A percentile compares a stretch with the other conserved stretches of the same genome.
Evolutionary conservation across 2,888 invertebrate species (phyloP).

Genomic region (Galerucella nymphaeae): DNA sequence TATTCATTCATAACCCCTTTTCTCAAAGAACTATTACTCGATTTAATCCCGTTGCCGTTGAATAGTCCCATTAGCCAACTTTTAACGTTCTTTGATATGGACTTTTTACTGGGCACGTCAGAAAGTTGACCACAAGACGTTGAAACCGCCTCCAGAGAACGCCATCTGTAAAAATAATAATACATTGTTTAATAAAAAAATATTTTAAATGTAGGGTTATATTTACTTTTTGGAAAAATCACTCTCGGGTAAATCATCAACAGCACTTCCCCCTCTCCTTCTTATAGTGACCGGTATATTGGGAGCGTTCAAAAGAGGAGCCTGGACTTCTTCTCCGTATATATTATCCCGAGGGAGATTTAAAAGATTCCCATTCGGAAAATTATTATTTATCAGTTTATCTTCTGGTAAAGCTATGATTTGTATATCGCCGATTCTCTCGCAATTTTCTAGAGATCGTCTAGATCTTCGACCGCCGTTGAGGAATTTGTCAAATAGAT

Average conservation of each 20-base stretch:
- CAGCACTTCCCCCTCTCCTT: conserved; percentile 58
- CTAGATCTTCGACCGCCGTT: conserved; percentile 55
- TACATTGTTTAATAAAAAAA: not conserved
- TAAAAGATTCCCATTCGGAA: conserved; percentile 68
- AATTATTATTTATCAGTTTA: conserved; percentile 68
- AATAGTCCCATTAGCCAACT: conserved; percentile 81
- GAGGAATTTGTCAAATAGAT: conserved; percentile 48
- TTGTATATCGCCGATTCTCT: conserved; percentile 62
- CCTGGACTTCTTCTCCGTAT: conserved; percentile 62
- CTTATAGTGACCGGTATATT: conserved; percentile 54
- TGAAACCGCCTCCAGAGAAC: conserved; percentile 79
- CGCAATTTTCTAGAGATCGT: conserved; percentile 67
- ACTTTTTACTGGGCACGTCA: conserved; percentile 69
- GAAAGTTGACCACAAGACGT: conserved; percentile 57
- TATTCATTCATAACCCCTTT: conserved; percentile 68
- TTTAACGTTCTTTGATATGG: conserved; percentile 73
- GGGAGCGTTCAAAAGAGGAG: conserved; percentile 62
- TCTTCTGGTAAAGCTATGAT: conserved; percentile 65
- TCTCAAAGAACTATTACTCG: conserved; percentile 71
- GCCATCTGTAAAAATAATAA: conserved; percentile 69
- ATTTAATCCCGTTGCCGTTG: conserved; percentile 76
- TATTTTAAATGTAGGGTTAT: too few species aligned
- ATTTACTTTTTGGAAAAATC: conserved; percentile 54
- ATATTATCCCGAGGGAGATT: conserved; percentile 53
- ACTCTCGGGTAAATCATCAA: conserved; percentile 60